Percentiles rank a stretch among this genome's conserved stretches.
Evolutionary conservation across 1,140 invertebrate species (phyloP).

Genomic region (Cydia splendana): DNA sequence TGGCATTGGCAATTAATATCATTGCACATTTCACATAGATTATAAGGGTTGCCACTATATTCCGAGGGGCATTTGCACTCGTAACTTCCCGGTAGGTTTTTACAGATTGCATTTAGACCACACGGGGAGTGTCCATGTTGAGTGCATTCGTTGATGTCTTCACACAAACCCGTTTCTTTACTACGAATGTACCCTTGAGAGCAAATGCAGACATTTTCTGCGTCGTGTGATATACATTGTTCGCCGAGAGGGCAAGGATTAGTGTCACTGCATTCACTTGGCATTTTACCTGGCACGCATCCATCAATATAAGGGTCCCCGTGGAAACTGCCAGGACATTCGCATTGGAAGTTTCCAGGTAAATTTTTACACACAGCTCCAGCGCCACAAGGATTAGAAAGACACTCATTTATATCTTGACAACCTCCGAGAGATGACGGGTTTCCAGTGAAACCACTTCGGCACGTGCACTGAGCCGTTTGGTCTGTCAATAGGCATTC

Average conservation of each 20-base stretch:
- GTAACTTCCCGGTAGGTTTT: slow-evolving; percentile 96
- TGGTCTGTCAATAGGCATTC: slow-evolving; percentile 93
- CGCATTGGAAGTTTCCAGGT: slow-evolving; percentile 91
- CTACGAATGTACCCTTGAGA: slow-evolving; percentile 90
- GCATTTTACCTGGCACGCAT: slow-evolving; percentile 83
- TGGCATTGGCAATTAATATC: slow-evolving; percentile 92
- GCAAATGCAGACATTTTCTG: slow-evolving; percentile 92
- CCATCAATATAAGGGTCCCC: slow-evolving; percentile 87
- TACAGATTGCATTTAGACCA: slow-evolving; percentile 93
- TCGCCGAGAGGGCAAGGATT: slow-evolving; percentile 91
- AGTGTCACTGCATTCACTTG: slow-evolving; percentile 84
- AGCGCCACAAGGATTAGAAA: slow-evolving; percentile 86
- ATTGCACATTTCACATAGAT: slow-evolving; percentile 91
- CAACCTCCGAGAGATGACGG: slow-evolving; percentile 86
- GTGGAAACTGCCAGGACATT: slow-evolving; percentile 88
- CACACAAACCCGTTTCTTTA: slow-evolving; percentile 85
- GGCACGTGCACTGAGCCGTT: slow-evolving; percentile 91
- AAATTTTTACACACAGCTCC: slow-evolving; percentile 94
- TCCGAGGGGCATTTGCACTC: slow-evolving; percentile 94
- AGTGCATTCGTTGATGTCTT: slow-evolving; percentile 94
- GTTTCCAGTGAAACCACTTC: slow-evolving; percentile 87
- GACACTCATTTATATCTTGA: slow-evolving; percentile 93
- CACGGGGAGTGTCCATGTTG: slow-evolving; percentile 88
- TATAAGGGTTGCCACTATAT: slow-evolving; percentile 93
- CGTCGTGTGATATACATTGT: slow-evolving; percentile 89